A percentile compares a stretch with the other conserved stretches of the same genome.
These are phyloP conservation scores for Adrianichthys oophorus DNA, from an alignment of 2,797 vertebrate genomes.

Conservation along the genomic window DNA sequence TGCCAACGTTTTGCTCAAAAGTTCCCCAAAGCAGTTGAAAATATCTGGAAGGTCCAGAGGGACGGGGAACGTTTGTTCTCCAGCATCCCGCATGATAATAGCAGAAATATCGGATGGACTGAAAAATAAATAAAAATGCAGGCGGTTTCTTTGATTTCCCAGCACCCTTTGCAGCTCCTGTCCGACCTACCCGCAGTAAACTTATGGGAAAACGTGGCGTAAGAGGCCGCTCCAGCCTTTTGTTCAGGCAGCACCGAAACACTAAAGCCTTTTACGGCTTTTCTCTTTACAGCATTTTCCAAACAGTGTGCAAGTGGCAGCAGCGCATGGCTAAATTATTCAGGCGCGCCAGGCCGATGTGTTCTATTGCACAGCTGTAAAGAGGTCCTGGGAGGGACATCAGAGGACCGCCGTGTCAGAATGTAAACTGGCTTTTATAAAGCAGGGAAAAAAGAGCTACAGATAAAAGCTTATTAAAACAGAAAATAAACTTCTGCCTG, in stretches of 20 bases:
- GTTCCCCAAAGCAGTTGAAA: conserved; percentile 58
- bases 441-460: conserved; percentile 37
- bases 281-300: conserved; percentile 89
- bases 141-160: conserved; percentile 60
- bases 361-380: conserved; percentile 84
- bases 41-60: conserved; percentile 65
- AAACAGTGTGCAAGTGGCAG: conserved; percentile 87
- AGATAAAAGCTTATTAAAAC: conserved; percentile 80
- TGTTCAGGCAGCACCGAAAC: conserved; percentile 41
- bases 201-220: conserved; percentile 56
- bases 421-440: conserved; percentile 89
- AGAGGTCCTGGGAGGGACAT: conserved; percentile 85
- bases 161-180: conserved; percentile 24
- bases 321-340: conserved; percentile 92
- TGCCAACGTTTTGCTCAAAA: conserved; percentile 66
- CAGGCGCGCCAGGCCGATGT: conserved; percentile 79
- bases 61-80: conserved; percentile 59
- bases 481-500: conserved; percentile 43
- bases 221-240: conserved; percentile 27
- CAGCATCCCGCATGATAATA: conserved; percentile 72
- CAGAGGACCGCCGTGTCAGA: conserved; percentile 78
- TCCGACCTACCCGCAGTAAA: conserved; percentile 49
- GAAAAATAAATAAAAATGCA: conserved; percentile 72
- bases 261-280: conserved; percentile 85
- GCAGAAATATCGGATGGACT: conserved; percentile 68